Evolutionary conservation across 2,888 invertebrate genomes (phyloP), one percentile per base, ranked within the genome.

Genomic region (Zeuzera pyrina): DNA sequence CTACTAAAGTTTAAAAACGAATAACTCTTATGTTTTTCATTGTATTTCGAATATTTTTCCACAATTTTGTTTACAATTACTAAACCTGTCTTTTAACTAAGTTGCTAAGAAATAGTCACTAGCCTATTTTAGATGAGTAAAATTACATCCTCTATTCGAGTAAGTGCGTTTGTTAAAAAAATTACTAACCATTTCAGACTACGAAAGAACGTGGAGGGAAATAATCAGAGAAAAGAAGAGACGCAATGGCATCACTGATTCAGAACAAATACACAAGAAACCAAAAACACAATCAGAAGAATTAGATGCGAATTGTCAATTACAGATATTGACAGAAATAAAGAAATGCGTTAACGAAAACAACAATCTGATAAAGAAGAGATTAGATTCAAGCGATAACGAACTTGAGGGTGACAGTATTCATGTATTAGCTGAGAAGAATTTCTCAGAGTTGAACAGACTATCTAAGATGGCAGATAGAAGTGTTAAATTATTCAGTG

Each of bases 131-230:
- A n/a, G n/a, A n/a, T n/a, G n/a, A n/a, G n/a, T n/a, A n/a, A n/a
- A n/a, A n/a, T n/a, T n/a, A n/a, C n/a, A n/a, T n/a, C n/a, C n/a
- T n/a, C n/a, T n/a, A n/a, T n/a, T n/a, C n/a, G n/a, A n/a, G n/a
- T n/a, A 23, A n/a, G 3, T 16, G 12, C 13, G 7, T 3, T 10
- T 11, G 1, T 2, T 14, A n/a, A 7, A 3, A 19, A 19, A 11
- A 11, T 12, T 15, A 15, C 15, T 12, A 13, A 28, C 26, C 7
- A n/a, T 84, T 79, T 31, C 72, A 88, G 88, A 77, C 38, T 84
- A 86, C 50, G 90, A 90, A 63, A 74, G 70, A 30, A 79, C 83
- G 28, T 91, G 91, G 91, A 77, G 85, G 47, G 86, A 85, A 54
- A 83, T 91, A 40, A 49, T 89, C 2, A 85, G 86, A 54, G 89